Evolutionary conservation across 2,797 vertebrate species (phyloP), one percentile per base, ranked within the genome.

Genomic region (Pagetopsis macropterus): DNA sequence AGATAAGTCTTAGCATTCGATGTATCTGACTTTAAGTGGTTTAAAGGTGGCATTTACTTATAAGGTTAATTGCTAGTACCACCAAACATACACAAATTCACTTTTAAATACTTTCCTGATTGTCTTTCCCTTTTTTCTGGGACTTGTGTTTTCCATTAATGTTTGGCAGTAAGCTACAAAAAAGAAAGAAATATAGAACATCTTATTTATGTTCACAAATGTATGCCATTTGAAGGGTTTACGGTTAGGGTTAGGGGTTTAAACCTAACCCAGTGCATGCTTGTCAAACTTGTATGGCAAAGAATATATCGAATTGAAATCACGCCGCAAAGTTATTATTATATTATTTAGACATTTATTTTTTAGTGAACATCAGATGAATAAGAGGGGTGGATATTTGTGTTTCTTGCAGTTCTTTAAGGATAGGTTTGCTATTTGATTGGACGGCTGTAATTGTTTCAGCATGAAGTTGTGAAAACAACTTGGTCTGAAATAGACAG

Each of bases 401-500:
- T 84, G 88, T 82, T 78, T 79, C 75, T 86, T 81, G 43, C 75
- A 70, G 68, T 50, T 11, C 68, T 68, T 87, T 71, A 84, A 87
- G 59, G 74, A 84, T 80, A 82, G 70, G 84, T 83, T 78, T 84
- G 85, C 81, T 72, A 58, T 86, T 78, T 64, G 67, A 84, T 87
- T 70, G 62, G 50, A 75, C 57, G 83, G 59, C 82, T 81, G 17
- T 88, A 91, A 89, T 91, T 72, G 81, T 86, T 90, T 87, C 84
- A 89, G 67, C 60, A 45, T 90, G 90, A 76, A 37, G 70, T 60
- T 41, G 43, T 17, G 43, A 69, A 83, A 81, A 65, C 56, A 55
- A 50, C 27, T 23, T 23, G 2, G 66, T 79, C 70, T n/a, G 4
- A 70, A 67, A 52, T 44, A 45, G 65, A 67, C 68, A 17, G 45